Evolutionary conservation across 2,888 invertebrate genomes (phyloP).

Genomic region (Calliopum simillimum): DNA sequence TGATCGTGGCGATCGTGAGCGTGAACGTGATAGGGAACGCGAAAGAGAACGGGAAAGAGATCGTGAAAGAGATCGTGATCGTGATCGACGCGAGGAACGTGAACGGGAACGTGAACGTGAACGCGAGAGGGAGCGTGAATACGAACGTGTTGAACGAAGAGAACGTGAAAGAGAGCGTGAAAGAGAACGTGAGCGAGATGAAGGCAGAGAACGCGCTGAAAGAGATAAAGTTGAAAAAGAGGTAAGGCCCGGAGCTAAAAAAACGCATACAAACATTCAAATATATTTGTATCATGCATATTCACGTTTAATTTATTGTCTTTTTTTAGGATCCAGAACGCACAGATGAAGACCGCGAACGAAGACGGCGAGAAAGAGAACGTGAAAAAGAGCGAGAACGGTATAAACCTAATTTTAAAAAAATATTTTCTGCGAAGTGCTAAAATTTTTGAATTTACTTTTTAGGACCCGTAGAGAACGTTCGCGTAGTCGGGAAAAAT

Average conservation of each 20-base stretch:
- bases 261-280: slow-evolving; percentile 41
- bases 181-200: slow-evolving; percentile 50
- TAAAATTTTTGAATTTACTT: not conserved
- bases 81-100: slow-evolving; percentile 59
- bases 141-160: slow-evolving; percentile 57
- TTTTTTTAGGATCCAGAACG: slow-evolving; percentile 48
- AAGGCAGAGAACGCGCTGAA: slow-evolving; percentile 61
- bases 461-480: slow-evolving; percentile 53
- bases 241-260: slow-evolving; percentile 65
- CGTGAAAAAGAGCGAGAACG: slow-evolving; percentile 58
- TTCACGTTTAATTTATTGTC: no score
- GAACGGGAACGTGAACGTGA: slow-evolving; percentile 49
- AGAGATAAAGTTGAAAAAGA: slow-evolving; percentile 67
- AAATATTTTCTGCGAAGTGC: not conserved
- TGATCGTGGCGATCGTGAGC: slow-evolving; percentile 65
- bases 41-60: slow-evolving; percentile 47
- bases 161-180: slow-evolving; percentile 53
- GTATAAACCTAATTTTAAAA: slow-evolving; percentile 35
- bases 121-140: slow-evolving; percentile 43
- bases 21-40: slow-evolving; percentile 40
- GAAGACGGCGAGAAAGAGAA: slow-evolving; percentile 55
- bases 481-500: slow-evolving; percentile 60
- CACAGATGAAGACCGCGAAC: slow-evolving; percentile 55
- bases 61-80: slow-evolving; percentile 66
- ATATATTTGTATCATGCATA: not conserved